phyloP scores from a whole-genome alignment of 2,113 vertebrate species.

The Zosterops borbonicus region DNA sequence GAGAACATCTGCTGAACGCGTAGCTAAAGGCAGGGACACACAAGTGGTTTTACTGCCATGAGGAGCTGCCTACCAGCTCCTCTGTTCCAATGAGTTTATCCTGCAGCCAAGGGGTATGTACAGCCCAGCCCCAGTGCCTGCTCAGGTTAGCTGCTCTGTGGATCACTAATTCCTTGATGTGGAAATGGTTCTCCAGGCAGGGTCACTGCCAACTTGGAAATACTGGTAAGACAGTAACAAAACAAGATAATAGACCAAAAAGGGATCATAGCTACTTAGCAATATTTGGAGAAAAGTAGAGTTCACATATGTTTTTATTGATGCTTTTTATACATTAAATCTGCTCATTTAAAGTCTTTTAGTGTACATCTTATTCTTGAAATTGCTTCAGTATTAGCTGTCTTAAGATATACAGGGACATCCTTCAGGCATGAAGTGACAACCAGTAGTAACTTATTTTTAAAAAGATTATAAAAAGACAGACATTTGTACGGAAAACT shows the following conservation, averaged over 20 bases:
- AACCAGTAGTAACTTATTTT: neutral
- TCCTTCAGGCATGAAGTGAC: neutral
- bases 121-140: neutral
- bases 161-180: rapidly evolving
- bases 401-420: neutral
- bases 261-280: neutral
- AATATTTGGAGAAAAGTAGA: neutral
- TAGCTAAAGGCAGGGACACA: neutral
- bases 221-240: neutral
- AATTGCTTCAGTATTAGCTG: neutral
- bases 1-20: neutral
- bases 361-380: neutral
- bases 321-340: slow-evolving; percentile 6
- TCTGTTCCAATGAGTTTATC: neutral
- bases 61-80: neutral
- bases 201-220: neutral
- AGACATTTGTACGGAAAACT: neutral
- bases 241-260: neutral
- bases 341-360: neutral
- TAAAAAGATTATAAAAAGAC: slow-evolving; percentile 11
- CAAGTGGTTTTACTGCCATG: neutral
- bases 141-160: neutral
- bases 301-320: neutral
- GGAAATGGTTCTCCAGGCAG: neutral
- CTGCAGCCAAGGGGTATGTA: rapidly evolving